A percentile compares a stretch with the other conserved stretches of the same genome.
phyloP scores from a whole-genome alignment of 2,888 invertebrate genomes.

The Lacanobia wlatinum region DNA sequence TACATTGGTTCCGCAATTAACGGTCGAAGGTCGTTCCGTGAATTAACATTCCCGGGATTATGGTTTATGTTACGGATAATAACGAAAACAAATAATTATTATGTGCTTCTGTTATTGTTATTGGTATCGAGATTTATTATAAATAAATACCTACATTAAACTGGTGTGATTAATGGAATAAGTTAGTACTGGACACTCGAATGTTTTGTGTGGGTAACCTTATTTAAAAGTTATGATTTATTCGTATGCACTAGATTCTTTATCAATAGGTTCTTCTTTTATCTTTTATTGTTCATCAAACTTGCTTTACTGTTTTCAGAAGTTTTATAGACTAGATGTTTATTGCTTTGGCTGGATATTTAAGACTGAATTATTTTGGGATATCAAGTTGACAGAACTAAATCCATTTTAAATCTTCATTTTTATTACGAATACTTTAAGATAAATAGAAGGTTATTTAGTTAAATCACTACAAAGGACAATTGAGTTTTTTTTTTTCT shows the following conservation, averaged over 20 bases:
- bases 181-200: not conserved
- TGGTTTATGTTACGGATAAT: slow-evolving; percentile 24
- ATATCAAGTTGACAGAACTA: not conserved
- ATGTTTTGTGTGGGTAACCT: not conserved
- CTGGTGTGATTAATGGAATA: not conserved
- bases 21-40: slow-evolving; percentile 15
- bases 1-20: slow-evolving; percentile 52
- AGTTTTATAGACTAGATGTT: not conserved
- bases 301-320: slow-evolving; percentile 10
- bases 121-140: slow-evolving; percentile 11
- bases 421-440: not conserved
- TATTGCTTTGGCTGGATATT: not conserved
- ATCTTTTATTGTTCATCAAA: slow-evolving; percentile 5
- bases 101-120: slow-evolving; percentile 30
- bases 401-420: not conserved
- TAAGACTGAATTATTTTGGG: too few relatives aligned
- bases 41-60: slow-evolving; percentile 29
- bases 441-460: not conserved
- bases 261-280: not conserved
- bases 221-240: slow-evolving; percentile 17
- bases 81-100: slow-evolving; percentile 32
- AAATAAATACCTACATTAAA: not conserved
- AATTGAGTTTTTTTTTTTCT: too few relatives aligned
- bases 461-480: not conserved
- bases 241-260: not conserved